Evolutionary conservation across 2,113 vertebrate species (phyloP), one percentile per base, ranked within the genome.

Genomic region (Anseranas semipalmata): DNA sequence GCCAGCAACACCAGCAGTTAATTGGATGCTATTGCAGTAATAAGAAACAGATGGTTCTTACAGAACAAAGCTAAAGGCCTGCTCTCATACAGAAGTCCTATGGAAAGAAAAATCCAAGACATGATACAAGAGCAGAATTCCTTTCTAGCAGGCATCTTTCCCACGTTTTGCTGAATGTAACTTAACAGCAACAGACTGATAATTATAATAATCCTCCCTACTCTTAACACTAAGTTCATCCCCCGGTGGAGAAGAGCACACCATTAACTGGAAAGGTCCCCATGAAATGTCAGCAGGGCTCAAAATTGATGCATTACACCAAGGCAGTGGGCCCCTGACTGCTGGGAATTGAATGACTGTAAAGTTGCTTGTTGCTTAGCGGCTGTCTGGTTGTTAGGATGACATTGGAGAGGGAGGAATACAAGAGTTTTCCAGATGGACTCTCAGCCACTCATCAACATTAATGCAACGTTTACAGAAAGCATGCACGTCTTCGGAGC

Each of bases 11-110:
- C 66, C 92, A 95, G 71, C 45, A 76, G 70, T 90, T 93, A 95
- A 93, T 19, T 67, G 63, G 77, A 90, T 93, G 86, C 59, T 78
- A 73, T 3, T 67, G 71, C 71, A 62, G 39, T 95, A 95, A 97
- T 25, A 90, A 94, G 88, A 96, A 93, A 81, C 94, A 97, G 89
- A 96, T 92, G 84, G 52, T n/a, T 93, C 45, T 65, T 50, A 79
- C 5, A 27, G 84, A 89, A 72, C 10, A 88, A 80, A 81, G 87
- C 27, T 93, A 91, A 96, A 95, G 53, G 59, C 48, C 62, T 91
- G 45, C 58, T 55, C 63, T 96, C 50, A 20, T 33, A 71, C 15
- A 65, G 74, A 92, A 80, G 41, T 81, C 39, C 24, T 70, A 55
- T 45, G 52, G 71, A 91, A 87, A 87, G 16, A 60, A 72, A 92